Evolutionary conservation across 2,113 vertebrate species (phyloP).

Genomic region (Bubo blakistoni): DNA sequence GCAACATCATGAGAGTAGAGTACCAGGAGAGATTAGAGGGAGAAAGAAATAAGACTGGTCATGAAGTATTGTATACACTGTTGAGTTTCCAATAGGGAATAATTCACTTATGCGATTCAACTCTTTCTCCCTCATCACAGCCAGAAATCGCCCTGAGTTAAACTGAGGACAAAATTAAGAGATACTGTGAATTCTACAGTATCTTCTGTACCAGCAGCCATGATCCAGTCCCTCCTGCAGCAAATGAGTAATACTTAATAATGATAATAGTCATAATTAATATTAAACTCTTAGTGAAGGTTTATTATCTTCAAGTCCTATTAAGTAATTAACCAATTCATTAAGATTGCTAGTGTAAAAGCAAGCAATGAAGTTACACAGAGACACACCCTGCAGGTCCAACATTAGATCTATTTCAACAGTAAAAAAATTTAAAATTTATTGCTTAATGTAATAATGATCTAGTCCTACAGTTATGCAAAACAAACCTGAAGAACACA

Average conservation of each 20-base stretch:
- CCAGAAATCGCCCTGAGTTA: constrained; percentile 41
- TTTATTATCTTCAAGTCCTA: constrained; percentile 51
- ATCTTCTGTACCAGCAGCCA: constrained; percentile 1
- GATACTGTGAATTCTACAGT: neutral
- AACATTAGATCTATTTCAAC: neutral
- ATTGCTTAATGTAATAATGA: neutral
- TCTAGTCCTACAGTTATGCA: neutral
- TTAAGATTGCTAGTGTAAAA: constrained; percentile 14
- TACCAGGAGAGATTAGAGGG: constrained; percentile 26
- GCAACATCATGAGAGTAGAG: neutral
- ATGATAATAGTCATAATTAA: constrained; percentile 48
- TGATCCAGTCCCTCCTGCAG: neutral
- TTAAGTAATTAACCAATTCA: constrained; percentile 49
- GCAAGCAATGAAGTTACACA: constrained; percentile 9
- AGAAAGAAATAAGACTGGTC: neutral
- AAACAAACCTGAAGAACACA: neutral
- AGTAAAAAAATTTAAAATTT: neutral
- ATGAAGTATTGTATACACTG: neutral
- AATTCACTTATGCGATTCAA: constrained; percentile 2
- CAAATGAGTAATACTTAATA: constrained; percentile 39
- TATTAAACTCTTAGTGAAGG: constrained; percentile 11
- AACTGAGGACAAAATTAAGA: constrained; percentile 16
- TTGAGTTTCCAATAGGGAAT: constrained; percentile 35
- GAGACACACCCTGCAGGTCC: constrained; percentile 33
- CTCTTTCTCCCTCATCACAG: constrained; percentile 38